Evolutionary conservation across 1,140 invertebrate genomes (phyloP), one percentile per base, ranked within the genome.

Genomic region (Drosophila burlai): DNA sequence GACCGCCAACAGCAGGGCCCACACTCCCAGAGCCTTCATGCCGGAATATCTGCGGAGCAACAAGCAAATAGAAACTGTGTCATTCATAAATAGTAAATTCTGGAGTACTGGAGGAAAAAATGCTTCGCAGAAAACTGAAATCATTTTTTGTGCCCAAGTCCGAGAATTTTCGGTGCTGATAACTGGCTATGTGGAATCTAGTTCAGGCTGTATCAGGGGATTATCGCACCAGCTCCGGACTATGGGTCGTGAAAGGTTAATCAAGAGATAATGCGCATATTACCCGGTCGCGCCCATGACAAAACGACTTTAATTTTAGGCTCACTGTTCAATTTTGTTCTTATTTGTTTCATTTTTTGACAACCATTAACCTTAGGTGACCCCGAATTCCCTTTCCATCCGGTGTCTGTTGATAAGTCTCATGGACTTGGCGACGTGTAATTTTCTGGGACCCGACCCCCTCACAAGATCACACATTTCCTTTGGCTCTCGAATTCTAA

Each of bases 351-450:
- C 5, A 9, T 54, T 47, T 59, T 59, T 58, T 38, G 50, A 31
- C 46, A 36, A 64, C n/a, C 42, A 62, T 49, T 68, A 52, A 45
- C 71, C 38, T 34, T 34, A 26, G 42, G 42, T 65, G 60, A 59
- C 52, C 66, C 45, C 46, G 13, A 79, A 52, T 78, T 60, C 49
- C 64, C 65, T 72, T 83, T 71, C 47, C 84, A 89, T 89, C 84
- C 85, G 84, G 84, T 89, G 24, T 50, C 46, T 40, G 38, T 78
- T 80, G 81, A 83, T 83, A 87, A 81, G 72, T 81, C 46, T 10
- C 50, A 60, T 59, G 43, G 43, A 43, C 66, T 57, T 76, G 66
- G 15, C 61, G 46, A 84, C 77, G 66, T 76, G 58, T 45, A 11
- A 29, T 65, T 34, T 68, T 66, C 31, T 36, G 34, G 34, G 26